Evolutionary conservation across 2,113 vertebrate species (phyloP).

Genomic region (Apeltes quadracus): DNA sequence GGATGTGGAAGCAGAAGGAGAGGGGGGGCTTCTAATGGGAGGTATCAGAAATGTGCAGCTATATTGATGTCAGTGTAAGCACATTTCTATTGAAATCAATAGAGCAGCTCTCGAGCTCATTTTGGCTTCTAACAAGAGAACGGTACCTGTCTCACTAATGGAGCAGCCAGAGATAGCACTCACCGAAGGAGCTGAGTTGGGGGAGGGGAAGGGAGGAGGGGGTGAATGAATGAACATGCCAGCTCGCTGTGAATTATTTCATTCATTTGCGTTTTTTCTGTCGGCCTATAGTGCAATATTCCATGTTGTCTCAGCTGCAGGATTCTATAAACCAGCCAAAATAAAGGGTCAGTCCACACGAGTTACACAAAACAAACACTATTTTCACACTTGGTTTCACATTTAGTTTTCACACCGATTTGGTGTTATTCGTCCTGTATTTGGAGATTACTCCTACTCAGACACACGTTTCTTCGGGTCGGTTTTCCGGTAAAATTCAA

Average conservation of each 20-base stretch:
- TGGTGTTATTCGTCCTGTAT: background rate
- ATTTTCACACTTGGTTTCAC: background rate
- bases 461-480: background rate
- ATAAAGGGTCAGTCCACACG: constrained; percentile 10
- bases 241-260: constrained; percentile 21
- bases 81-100: constrained; percentile 75
- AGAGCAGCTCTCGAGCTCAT: constrained; percentile 56
- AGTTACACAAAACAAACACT: background rate
- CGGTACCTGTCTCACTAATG: constrained; percentile 51
- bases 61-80: constrained; percentile 72
- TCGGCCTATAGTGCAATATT: constrained; percentile 5
- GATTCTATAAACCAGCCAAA: constrained; percentile 7
- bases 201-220: too few species aligned
- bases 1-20: constrained; percentile 32
- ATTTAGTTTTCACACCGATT: constrained; percentile 1
- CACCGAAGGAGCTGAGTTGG: constrained; percentile 13
- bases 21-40: constrained; percentile 43
- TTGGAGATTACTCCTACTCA: background rate
- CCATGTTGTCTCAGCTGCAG: constrained; percentile 16
- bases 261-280: constrained; percentile 28
- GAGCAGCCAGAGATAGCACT: constrained; percentile 41
- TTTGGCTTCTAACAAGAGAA: constrained; percentile 63
- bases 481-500: too few species aligned
- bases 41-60: constrained; percentile 66
- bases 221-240: background rate